phyloP scores from a whole-genome alignment of 2,113 vertebrate species.

The Sorex araneus region DNA sequence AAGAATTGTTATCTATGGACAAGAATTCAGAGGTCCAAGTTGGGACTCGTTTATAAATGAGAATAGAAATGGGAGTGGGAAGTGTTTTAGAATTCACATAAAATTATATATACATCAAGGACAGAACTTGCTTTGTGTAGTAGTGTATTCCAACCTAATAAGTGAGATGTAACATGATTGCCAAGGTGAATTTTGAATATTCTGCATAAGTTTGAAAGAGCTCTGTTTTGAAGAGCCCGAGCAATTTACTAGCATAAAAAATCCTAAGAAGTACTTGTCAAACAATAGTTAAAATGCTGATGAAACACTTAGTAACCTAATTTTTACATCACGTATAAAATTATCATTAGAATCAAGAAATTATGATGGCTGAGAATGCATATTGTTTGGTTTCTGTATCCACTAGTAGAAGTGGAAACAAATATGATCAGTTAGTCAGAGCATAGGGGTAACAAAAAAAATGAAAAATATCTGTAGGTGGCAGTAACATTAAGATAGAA shows the following conservation, averaged over 20 bases:
- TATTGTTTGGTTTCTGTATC: constrained; percentile 37
- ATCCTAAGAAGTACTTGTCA: background rate
- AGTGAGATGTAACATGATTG: background rate
- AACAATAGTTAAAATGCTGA: background rate
- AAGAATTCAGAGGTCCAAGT: too few relatives aligned
- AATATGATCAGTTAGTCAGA: background rate
- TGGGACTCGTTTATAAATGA: background rate
- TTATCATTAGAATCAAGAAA: background rate
- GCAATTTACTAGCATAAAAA: background rate
- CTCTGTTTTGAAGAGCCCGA: background rate
- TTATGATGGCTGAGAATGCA: background rate
- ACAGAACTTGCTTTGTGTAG: background rate
- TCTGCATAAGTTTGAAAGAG: background rate
- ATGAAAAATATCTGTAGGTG: constrained; percentile 31
- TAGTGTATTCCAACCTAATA: background rate
- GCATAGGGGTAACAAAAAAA: background rate
- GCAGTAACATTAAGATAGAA: constrained; percentile 43
- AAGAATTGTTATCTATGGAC: background rate
- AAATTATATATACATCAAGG: background rate
- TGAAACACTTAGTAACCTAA: background rate
- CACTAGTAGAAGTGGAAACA: background rate
- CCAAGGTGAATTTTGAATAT: background rate
- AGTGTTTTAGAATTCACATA: background rate
- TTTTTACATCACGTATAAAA: background rate
- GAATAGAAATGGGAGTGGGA: background rate